Conservation (phyloP, 1,140 invertebrate species). For the Steinernema feltiae region DNA sequence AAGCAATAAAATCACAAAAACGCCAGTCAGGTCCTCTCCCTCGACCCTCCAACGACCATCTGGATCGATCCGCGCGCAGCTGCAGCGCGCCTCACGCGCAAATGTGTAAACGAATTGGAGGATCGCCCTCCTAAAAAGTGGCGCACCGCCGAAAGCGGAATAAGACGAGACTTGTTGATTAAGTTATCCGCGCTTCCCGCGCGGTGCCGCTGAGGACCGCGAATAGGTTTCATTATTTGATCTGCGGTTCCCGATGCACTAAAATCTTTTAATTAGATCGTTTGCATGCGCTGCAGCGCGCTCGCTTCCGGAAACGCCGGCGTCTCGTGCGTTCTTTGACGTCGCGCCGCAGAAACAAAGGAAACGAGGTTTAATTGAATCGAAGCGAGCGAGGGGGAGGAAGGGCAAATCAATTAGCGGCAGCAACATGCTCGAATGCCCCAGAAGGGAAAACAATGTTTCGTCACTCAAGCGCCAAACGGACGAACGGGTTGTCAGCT, state of each 20-base stretch:
- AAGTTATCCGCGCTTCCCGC: not conserved
- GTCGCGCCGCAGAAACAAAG: not conserved
- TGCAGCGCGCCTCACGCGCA: not conserved
- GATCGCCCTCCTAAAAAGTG: not conserved
- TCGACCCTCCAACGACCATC: no score
- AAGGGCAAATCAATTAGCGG: conserved; percentile 2
- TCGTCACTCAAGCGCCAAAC: not conserved
- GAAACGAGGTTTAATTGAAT: not conserved
- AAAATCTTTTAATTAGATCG: conserved; percentile 15
- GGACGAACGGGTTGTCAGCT: not conserved
- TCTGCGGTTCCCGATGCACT: conserved; percentile 2
- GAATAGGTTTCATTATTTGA: not conserved
- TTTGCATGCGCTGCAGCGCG: conserved; percentile 11
- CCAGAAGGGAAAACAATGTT: not conserved
- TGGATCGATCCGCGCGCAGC: not conserved
- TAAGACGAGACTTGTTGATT: conserved; percentile 3
- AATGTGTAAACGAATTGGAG: not conserved
- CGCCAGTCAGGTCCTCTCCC: no score
- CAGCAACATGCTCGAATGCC: not conserved
- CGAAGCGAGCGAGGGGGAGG: no score
- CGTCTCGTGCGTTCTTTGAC: not conserved
- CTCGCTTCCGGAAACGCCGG: not conserved
- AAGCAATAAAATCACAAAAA: no score
- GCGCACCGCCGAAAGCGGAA: conserved; percentile 3
- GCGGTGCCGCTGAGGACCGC: not conserved